Percentiles rank a stretch among this genome's conserved stretches.
These are phyloP conservation scores for Phoxinus phoxinus DNA, from an alignment of 2,113 vertebrate genomes.

Conservation along the genomic window DNA sequence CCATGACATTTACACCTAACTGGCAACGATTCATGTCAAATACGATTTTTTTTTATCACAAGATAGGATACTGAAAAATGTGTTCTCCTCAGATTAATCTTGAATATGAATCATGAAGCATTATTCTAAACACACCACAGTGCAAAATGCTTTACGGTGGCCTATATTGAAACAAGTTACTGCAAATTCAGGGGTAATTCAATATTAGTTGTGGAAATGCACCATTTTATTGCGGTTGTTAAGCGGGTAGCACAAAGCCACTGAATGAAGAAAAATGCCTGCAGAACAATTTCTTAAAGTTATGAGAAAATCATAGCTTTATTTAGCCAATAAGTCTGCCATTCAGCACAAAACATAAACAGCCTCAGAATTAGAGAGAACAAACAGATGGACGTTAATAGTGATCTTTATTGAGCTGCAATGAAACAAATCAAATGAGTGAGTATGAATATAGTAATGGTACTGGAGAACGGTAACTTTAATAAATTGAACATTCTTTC, in stretches of 20 bases:
- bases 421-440: no score
- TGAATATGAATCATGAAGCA: not conserved
- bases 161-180: conserved; percentile 27
- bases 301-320: conserved; percentile 35
- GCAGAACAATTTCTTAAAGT: conserved; percentile 35
- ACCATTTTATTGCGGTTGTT: conserved; percentile 51
- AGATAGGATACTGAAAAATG: not conserved
- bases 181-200: conserved; percentile 49
- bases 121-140: not conserved
- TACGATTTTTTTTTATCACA: not conserved
- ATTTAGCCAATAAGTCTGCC: conserved; percentile 47
- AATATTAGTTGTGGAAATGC: conserved; percentile 40
- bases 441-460: no score
- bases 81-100: not conserved
- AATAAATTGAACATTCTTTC: no score
- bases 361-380: not conserved
- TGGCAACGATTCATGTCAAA: not conserved
- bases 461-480: no score
- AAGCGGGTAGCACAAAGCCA: conserved; percentile 37
- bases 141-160: not conserved
- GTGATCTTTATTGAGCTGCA: no score
- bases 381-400: no score
- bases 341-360: conserved; percentile 45
- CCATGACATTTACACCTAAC: not conserved
- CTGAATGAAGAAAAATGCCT: conserved; percentile 32